Percentiles rank a stretch among this genome's conserved stretches.
These are phyloP conservation scores for Procambarus virginalis DNA, from an alignment of 1,140 invertebrate species.

Conservation along the genomic window DNA sequence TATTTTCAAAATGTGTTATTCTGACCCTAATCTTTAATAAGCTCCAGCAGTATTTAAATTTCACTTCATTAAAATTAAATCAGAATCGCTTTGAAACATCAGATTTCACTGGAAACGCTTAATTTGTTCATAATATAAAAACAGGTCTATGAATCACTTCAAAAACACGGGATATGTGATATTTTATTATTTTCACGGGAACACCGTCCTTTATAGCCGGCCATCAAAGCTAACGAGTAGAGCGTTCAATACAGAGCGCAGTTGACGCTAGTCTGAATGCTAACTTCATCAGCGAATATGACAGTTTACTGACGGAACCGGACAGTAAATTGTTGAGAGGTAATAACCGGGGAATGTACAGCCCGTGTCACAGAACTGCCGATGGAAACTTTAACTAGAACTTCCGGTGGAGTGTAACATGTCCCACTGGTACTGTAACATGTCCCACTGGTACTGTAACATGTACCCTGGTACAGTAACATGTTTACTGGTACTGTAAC, in stretches of 20 bases:
- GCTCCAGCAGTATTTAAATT: neutral
- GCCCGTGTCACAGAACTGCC: too few relatives aligned
- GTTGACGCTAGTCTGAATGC: neutral
- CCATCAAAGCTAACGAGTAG: neutral
- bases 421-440: too few relatives aligned
- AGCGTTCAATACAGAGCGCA: neutral
- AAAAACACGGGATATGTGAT: neutral
- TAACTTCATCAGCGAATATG: neutral
- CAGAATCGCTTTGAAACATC: neutral
- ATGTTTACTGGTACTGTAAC: too few relatives aligned
- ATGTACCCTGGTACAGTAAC: too few relatives aligned
- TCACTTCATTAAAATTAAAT: neutral
- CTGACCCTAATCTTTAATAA: constrained; percentile 1
- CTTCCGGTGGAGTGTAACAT: too few relatives aligned
- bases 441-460: too few relatives aligned
- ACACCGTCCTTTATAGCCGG: too few relatives aligned
- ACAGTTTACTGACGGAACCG: neutral
- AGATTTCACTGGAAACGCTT: neutral
- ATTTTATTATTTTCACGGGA: neutral
- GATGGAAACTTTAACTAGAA: too few relatives aligned
- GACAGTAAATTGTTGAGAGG: neutral
- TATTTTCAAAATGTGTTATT: neutral
- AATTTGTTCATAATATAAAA: neutral
- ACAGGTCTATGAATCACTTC: neutral
- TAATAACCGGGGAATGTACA: too few relatives aligned